Evolutionary conservation across 2,888 invertebrate genomes (phyloP).

Genomic region (Crepidodera aurea): DNA sequence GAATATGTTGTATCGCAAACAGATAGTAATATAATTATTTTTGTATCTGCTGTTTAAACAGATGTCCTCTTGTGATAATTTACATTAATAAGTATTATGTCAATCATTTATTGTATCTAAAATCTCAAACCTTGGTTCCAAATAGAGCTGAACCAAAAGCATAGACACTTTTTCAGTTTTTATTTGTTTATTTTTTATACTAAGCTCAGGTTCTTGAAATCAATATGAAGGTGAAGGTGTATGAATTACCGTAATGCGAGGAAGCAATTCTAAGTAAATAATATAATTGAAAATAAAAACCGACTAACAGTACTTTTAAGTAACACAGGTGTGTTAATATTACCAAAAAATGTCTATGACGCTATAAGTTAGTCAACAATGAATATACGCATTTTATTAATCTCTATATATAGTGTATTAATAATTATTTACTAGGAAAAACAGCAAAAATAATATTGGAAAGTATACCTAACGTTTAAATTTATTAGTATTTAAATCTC

Average conservation of each 20-base stretch:
- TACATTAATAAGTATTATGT: constrained; percentile 8
- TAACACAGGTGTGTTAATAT: constrained; percentile 8
- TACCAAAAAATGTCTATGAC: not conserved
- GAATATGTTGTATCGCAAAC: not conserved
- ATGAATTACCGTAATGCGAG: not conserved
- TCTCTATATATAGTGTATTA: not conserved
- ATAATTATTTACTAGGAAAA: not conserved
- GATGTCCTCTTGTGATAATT: constrained; percentile 13
- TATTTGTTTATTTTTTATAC: not conserved
- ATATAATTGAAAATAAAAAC: constrained; percentile 10
- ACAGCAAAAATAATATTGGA: not conserved
- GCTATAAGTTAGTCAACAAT: not conserved
- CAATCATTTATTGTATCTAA: constrained; percentile 4
- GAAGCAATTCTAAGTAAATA: constrained; percentile 4
- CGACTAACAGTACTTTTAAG: not conserved
- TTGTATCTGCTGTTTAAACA: not conserved
- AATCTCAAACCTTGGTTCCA: not conserved
- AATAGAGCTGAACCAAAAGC: not conserved
- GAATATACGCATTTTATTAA: not conserved
- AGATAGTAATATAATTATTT: not conserved
- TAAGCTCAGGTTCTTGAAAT: no score
- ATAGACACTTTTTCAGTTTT: not conserved
- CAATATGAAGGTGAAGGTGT: not conserved
- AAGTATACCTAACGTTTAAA: not conserved
- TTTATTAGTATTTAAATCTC: not conserved